Evolutionary conservation across 2,113 vertebrate genomes (phyloP), one percentile per base, ranked within the genome.

Genomic region (Festucalex cinctus): DNA sequence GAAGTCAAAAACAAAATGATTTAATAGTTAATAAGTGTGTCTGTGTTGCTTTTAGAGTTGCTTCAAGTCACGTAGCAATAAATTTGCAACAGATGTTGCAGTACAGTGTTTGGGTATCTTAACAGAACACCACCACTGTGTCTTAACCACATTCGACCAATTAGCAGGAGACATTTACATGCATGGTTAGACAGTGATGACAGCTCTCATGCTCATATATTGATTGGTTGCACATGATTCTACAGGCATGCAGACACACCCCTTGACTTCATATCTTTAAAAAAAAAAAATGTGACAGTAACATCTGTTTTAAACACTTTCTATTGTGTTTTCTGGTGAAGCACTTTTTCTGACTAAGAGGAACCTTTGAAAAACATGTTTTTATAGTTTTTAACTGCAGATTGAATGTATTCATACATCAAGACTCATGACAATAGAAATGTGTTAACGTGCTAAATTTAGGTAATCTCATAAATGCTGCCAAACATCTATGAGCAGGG

Each of bases 391-490:
- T 57, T 17, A 9, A 57, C 6, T 7, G 14, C 26, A 13, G 54
- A 19, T 57, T 16, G 16, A 5, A 28, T 57, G 2, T 32, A 17
- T 8, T 32, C 2, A 28, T 57, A 32, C 12, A 17, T 32, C 26
- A 57, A 32, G 14, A 57, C 26, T 57, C 26, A 32, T 17, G 54
- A 28, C 14, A 57, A 57, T 57, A 7, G 6, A 57, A 57, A 41
- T 39, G 20, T 36, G 36, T 24, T 5, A n/a, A 37, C 20, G 35
- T 48, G 51, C 76, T 86, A 70, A 76, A 82, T 82, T 74, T 75
- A 78, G 61, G 32, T 44, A 53, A 69, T 48, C 75, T 68, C 80
- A 86, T 83, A 75, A 78, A 67, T 71, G 58, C 68, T 60, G 59
- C 32, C 64, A 48, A 71, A 67, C 83, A 74, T 77, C 67, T 73